Evolutionary conservation across 2,888 invertebrate species (phyloP).

Genomic region (Dryobota labecula): DNA sequence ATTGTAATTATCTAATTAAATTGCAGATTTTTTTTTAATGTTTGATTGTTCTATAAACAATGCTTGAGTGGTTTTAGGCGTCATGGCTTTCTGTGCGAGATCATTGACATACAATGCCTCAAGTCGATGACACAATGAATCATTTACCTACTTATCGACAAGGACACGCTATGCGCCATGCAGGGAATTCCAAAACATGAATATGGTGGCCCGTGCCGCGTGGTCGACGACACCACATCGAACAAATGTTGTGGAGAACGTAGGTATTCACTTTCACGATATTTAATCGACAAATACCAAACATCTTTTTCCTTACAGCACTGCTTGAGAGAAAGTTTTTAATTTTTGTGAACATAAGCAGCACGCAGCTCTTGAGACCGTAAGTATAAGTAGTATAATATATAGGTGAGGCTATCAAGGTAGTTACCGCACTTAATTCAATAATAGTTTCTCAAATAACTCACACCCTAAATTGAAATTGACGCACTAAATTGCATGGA

Average conservation of each 20-base stretch:
- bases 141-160: slow-evolving; percentile 66
- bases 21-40: not conserved
- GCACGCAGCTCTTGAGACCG: not conserved
- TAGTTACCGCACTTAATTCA: not conserved
- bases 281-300: slow-evolving; percentile 35
- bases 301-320: slow-evolving; percentile 41
- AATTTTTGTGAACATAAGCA: not conserved
- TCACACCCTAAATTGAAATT: not conserved
- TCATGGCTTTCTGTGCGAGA: slow-evolving; percentile 48
- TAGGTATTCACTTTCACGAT: slow-evolving; percentile 47
- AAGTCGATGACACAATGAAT: slow-evolving; percentile 71
- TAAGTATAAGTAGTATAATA: too few species aligned
- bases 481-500: not conserved
- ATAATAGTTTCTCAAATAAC: not conserved
- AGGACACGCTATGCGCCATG: slow-evolving; percentile 63
- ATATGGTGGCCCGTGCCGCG: slow-evolving; percentile 23
- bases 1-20: slow-evolving; percentile 7
- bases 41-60: slow-evolving; percentile 29
- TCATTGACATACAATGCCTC: slow-evolving; percentile 68
- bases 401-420: not conserved
- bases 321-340: slow-evolving; percentile 14
- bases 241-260: slow-evolving; percentile 25
- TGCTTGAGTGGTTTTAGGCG: slow-evolving; percentile 22
- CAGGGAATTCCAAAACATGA: slow-evolving; percentile 61
- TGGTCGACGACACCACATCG: slow-evolving; percentile 21